Percentiles rank a stretch among this genome's conserved stretches.
phyloP scores from a whole-genome alignment of 2,888 invertebrate species.

The Oegoconia quadripuncta region DNA sequence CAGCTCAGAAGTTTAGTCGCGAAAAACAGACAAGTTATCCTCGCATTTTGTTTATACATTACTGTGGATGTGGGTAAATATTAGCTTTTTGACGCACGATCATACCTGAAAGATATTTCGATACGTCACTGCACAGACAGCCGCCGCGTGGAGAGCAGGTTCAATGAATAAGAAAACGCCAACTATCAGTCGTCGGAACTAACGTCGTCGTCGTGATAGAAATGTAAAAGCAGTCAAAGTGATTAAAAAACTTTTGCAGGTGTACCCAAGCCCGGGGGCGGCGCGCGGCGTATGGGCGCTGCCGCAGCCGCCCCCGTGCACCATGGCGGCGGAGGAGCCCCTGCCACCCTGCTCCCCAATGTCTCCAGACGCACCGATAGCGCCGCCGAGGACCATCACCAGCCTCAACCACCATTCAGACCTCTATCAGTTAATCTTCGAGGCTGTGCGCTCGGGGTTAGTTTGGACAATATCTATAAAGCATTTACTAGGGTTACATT shows the following conservation, averaged over 20 bases:
- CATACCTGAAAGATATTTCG: no score
- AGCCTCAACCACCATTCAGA: conserved; percentile 66
- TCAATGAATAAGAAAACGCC: no score
- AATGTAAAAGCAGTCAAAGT: background rate
- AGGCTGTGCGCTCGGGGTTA: conserved; percentile 91
- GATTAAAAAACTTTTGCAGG: conserved; percentile 54
- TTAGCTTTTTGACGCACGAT: no score
- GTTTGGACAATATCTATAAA: no score
- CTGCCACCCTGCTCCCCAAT: conserved; percentile 68
- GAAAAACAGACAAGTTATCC: no score
- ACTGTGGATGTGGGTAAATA: no score
- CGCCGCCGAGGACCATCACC: conserved; percentile 59
- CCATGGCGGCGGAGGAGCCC: conserved; percentile 85
- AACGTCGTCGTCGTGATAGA: background rate
- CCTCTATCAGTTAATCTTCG: conserved; percentile 86
- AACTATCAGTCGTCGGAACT: no score
- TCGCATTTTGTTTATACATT: no score
- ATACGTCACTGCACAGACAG: no score
- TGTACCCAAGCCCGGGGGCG: conserved; percentile 92
- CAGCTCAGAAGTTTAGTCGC: no score
- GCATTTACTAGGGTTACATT: no score
- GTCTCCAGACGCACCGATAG: conserved; percentile 65
- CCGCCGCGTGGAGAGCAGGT: no score
- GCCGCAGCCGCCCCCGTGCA: conserved; percentile 88
- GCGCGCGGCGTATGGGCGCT: conserved; percentile 94